Conservation (phyloP, 2,113 vertebrate species). For the Cololabis saira region DNA sequence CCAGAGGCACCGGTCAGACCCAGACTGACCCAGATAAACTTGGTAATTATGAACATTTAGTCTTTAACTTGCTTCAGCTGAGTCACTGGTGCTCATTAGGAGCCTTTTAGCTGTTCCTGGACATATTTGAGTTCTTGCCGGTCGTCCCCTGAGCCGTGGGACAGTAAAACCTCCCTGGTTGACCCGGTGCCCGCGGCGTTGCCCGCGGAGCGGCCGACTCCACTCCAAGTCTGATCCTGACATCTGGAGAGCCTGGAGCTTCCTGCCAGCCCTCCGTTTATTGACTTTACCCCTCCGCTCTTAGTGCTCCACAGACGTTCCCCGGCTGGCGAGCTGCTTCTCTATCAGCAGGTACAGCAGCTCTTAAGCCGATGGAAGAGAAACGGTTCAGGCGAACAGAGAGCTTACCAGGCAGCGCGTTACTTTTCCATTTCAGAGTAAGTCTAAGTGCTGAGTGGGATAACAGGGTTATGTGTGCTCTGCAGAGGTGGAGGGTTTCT, state of each 20-base stretch:
- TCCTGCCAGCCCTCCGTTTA: conserved; percentile 41
- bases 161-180: conserved; percentile 1
- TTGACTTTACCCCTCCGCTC: conserved; percentile 29
- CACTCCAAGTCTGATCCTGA: conserved; percentile 24
- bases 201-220: conserved; percentile 21
- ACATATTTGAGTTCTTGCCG: not conserved
- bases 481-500: no score
- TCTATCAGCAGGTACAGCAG: not conserved
- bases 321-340: conserved; percentile 1
- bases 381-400: not conserved
- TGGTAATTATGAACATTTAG: no score
- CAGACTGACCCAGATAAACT: no score
- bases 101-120: not conserved
- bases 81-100: conserved; percentile 20
- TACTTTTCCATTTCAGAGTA: not conserved
- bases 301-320: conserved; percentile 28
- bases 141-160: not conserved
- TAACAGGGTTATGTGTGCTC: not conserved
- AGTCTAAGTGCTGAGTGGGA: not conserved
- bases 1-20: no score
- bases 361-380: not conserved
- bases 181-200: conserved; percentile 8
- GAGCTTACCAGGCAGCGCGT: not conserved
- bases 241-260: conserved; percentile 36
- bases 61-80: not conserved